Base-by-base conservation (phyloP, 2,888 invertebrate species). In the Blastobasis lacticolella region DNA sequence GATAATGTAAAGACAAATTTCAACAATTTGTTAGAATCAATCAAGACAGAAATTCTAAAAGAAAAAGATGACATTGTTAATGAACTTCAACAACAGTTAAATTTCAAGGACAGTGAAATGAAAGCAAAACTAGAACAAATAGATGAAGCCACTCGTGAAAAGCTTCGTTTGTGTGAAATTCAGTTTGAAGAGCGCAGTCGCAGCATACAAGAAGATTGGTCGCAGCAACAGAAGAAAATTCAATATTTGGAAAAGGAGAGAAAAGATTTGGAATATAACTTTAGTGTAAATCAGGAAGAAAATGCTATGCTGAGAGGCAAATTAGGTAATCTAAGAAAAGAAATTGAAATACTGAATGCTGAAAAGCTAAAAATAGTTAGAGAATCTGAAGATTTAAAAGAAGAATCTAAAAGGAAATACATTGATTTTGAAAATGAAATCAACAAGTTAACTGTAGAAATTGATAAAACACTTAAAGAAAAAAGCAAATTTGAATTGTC, bases 401-500 rank as follows among this genome's bases (percentile, higher is more conserved):
- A 85, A 10, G 75, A 79, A 40, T 71, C 74, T 1, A 87, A 85
- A 59, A 73, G 69, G 50, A 82, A 75, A 56, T 57, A 69, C 0
- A 80, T 82, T 43, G 71, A 83, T 58, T 83, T 78, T 56, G 86
- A 88, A 72, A 87, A 85, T 62, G 73, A 82, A 63, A 78, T 78
- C 37, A 83, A 81, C 58, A 83, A 78, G 62, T 71, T 87, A 9
- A 83, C 82, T 45, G 73, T 77, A 37, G 81, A 89, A 60, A 67
- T 89, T 36, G 86, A 88, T 48, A 82, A 78, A 59, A 71, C 81
- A 38, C 62, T 67, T 6, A 88, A 80, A 57, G 90, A 91, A 55
- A 90, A 90, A 57, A 85, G 81, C 53, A 84, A 88, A 52, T 91
- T 90, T 67, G 87, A 90, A 71, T 80, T 90, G 64, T 90, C 91